phyloP scores from a whole-genome alignment of 2,888 invertebrate species.

The Noctua janthina region DNA sequence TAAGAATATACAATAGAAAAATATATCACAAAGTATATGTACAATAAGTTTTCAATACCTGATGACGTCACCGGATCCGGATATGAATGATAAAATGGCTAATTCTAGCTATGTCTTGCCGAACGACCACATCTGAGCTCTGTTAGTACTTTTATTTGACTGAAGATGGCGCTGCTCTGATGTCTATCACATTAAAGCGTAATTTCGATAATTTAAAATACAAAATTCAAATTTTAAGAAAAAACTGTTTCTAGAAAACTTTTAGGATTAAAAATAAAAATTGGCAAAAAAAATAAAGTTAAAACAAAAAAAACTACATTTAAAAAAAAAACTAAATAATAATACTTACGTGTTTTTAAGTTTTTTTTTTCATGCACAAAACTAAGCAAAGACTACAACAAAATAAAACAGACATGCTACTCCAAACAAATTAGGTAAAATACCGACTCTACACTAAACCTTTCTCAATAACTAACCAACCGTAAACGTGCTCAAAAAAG shows the following conservation, averaged over 20 bases:
- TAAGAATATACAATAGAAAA: constrained; percentile 70
- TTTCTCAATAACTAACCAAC: constrained; percentile 22
- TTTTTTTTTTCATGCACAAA: constrained; percentile 51
- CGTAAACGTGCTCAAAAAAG: constrained; percentile 60
- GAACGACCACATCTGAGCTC: constrained; percentile 89
- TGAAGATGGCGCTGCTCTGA: constrained; percentile 64
- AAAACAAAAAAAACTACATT: background rate
- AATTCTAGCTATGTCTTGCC: constrained; percentile 88
- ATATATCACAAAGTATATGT: constrained; percentile 68
- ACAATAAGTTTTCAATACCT: constrained; percentile 77
- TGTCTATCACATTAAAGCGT: constrained; percentile 76
- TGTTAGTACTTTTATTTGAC: constrained; percentile 79
- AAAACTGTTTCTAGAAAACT: constrained; percentile 55
- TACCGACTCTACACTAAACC: constrained; percentile 16
- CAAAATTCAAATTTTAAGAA: background rate
- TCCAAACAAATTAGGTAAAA: constrained; percentile 22
- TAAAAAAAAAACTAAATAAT: background rate
- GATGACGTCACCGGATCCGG: constrained; percentile 75
- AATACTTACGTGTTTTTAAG: constrained; percentile 52
- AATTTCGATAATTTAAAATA: constrained; percentile 55
- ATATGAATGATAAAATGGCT: constrained; percentile 60
- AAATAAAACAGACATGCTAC: constrained; percentile 42
- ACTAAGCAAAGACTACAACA: constrained; percentile 30
- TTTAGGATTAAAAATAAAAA: background rate
- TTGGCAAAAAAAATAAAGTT: background rate